phyloP scores from a whole-genome alignment of 2,113 vertebrate genomes.

The Alligator sinensis region DNA sequence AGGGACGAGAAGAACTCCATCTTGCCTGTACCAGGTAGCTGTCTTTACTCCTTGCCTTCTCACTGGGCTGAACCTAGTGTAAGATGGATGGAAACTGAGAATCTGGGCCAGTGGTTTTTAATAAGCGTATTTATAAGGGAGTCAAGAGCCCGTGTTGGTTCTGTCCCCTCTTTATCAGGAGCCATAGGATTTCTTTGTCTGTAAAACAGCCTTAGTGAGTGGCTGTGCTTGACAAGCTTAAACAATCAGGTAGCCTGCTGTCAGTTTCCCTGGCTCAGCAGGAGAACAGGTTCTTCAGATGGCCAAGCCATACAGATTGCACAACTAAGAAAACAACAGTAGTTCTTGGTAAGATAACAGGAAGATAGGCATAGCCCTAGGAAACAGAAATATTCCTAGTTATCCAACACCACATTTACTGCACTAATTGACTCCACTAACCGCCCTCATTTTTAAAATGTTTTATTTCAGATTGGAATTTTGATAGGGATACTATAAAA shows the following conservation, averaged over 20 bases:
- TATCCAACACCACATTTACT: background rate
- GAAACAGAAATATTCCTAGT: background rate
- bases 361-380: background rate
- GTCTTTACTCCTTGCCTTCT: accelerated
- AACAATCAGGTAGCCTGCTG: background rate
- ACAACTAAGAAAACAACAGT: background rate
- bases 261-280: background rate
- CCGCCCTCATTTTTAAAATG: background rate
- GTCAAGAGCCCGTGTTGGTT: background rate
- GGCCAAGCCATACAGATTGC: background rate
- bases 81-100: background rate
- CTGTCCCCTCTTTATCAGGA: background rate
- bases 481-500: constrained; percentile 1
- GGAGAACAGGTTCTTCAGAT: background rate
- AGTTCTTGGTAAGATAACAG: background rate
- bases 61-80: background rate
- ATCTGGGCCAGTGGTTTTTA: background rate
- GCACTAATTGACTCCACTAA: background rate
- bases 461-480: background rate
- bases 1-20: background rate
- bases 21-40: background rate
- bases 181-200: background rate
- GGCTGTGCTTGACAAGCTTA: background rate
- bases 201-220: background rate
- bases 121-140: background rate